Base-by-base conservation (phyloP, 2,797 vertebrate species). In the Acanthis flammea region DNA sequence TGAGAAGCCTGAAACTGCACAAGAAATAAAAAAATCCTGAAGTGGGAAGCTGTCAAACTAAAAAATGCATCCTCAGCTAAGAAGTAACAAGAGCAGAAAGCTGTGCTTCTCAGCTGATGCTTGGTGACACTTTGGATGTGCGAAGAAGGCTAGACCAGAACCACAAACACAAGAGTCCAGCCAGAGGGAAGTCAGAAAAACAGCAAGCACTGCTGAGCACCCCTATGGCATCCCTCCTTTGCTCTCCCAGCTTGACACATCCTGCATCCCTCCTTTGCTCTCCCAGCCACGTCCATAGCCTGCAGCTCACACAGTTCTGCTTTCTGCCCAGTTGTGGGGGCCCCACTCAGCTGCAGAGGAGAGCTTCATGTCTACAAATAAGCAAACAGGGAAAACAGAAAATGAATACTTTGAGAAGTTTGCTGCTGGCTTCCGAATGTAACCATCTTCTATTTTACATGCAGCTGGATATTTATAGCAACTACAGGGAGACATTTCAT, bases 161-260 rank as follows among this genome's bases (percentile, higher is more conserved):
- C 47, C 22, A 19, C 44, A 54, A 25, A 58, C 2, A 3, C 8
- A 60, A 16, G 0, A 1, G 33, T 8, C 35, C 17, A 53, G 44
- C 8, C 51, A 67, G 42, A 19, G 4, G 48, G 44, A 66, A 47
- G 42, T 1, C 33, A 22, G 39, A 45, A 72, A 68, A 82, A 71
- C 39, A 70, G 58, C 27, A 51, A 41, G 25, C 4, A 4, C 19
- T n/a, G 35, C 68, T 19, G 24, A 51, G 28, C 17, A 33, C 24
- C 50, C 7, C 57, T 19, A 0, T 7, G 31, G 57, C 58, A 42
- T 4, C 39, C 47, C 27, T 37, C 0, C 6, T 71, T 23, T 63
- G 62, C n/a, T 22, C 5, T 9, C n/a, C 73, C 7, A 2, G 33
- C 60, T 47, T 13, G 12, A 47, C 39, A 23, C 33, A 14, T 7